These are phyloP conservation scores for Burhinus bistriatus DNA, from an alignment of 2,113 vertebrate species.

Conservation along the genomic window DNA sequence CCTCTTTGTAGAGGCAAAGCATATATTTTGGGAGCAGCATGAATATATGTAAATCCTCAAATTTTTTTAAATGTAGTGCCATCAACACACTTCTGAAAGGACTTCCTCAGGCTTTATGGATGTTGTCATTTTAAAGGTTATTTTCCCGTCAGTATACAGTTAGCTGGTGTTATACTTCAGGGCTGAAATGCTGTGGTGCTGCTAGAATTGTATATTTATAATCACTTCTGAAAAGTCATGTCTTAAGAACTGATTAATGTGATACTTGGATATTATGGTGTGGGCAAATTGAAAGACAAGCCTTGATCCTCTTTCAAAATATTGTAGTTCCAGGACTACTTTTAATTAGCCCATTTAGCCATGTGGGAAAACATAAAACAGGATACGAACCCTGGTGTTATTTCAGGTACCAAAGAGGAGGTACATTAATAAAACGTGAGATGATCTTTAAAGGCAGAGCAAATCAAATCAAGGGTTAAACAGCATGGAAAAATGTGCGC, in stretches of 20 bases:
- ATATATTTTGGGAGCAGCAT: neutral
- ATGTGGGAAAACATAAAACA: neutral
- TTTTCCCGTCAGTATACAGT: neutral
- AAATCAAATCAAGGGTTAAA: neutral
- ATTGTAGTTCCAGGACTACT: neutral
- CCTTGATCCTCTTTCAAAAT: neutral
- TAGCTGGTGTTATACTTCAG: neutral
- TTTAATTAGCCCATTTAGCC: neutral
- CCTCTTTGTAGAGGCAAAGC: neutral
- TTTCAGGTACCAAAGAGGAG: neutral
- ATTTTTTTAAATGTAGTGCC: neutral
- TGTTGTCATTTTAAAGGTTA: neutral
- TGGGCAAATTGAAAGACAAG: neutral
- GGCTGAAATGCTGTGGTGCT: neutral
- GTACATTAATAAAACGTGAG: accelerated
- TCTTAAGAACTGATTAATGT: neutral
- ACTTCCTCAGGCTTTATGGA: neutral
- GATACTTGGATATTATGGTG: neutral
- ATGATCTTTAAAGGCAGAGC: neutral
- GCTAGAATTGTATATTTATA: neutral
- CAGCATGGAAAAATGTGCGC: neutral
- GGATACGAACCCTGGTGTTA: neutral
- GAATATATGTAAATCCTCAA: neutral
- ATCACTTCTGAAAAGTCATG: neutral
- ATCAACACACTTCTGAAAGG: neutral